A percentile compares a stretch with the other conserved stretches of the same genome.
Conservation (phyloP, 2,888 invertebrate species). For the Siphonodentalium dalli region DNA sequence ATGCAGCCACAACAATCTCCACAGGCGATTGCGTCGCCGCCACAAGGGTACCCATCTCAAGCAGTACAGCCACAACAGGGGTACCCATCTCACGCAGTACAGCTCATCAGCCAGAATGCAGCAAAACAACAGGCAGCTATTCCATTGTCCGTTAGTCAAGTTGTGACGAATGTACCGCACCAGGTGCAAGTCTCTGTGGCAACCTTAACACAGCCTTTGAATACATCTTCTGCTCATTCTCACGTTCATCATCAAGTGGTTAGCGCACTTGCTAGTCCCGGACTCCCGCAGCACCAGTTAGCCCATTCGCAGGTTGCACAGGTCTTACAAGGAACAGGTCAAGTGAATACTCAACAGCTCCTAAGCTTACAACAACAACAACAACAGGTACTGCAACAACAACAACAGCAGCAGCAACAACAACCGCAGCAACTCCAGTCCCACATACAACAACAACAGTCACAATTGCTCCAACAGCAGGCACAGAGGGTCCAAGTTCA, state of each 20-base stretch:
- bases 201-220: too few relatives aligned
- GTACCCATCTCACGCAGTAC: constrained; percentile 30
- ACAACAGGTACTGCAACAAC: constrained; percentile 2
- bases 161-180: too few relatives aligned
- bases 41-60: constrained; percentile 26
- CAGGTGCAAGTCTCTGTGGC: too few relatives aligned
- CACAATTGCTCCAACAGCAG: constrained; percentile 26
- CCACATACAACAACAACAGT: constrained; percentile 24
- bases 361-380: background rate
- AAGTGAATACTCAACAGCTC: too few relatives aligned
- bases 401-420: constrained; percentile 30
- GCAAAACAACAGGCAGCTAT: constrained; percentile 27
- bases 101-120: constrained; percentile 31
- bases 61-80: constrained; percentile 33
- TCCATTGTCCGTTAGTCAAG: too few relatives aligned
- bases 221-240: too few relatives aligned
- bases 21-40: constrained; percentile 13
- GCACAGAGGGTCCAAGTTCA: too few relatives aligned
- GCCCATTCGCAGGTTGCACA: too few relatives aligned
- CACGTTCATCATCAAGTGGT: too few relatives aligned
- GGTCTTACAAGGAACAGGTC: too few relatives aligned
- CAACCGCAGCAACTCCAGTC: constrained; percentile 14
- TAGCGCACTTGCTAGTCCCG: too few relatives aligned
- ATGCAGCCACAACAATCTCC: constrained; percentile 22
- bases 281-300: too few relatives aligned